Evolutionary conservation across 30 jellyfish, hydroid and myxozoan species (phyloP), one percentile per base, ranked within the genome.

Genomic region (Hydractinia symbiolongicarpus): DNA sequence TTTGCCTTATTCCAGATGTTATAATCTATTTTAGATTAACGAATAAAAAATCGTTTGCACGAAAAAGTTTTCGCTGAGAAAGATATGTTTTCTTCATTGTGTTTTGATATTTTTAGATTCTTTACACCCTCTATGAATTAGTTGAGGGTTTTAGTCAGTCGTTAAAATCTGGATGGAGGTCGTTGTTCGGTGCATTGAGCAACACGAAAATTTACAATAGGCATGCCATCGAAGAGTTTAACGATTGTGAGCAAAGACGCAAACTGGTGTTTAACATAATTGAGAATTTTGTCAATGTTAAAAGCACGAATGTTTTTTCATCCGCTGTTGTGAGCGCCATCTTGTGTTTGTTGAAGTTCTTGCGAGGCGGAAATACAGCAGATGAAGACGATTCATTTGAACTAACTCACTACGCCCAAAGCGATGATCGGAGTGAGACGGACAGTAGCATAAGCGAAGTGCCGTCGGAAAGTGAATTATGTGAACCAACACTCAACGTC

Each of bases 91-190:
- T 30, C 4, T 1, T 72, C 30, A 17, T 21, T 76, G 51, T 14
- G 50, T 54, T 53, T 68, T 44, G 5, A 49, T 78, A 66, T 54
- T 44, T 83, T 4, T 68, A 93, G 98, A 94, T 93, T 54, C 87
- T 93, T n/a, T 93, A 93, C 88, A 93, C 98, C 21, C 55, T 93
- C 14, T 93, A 86, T 75, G 98, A 93, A 86, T 94, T 93, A 5
- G 98, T 93, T 16, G 98, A 93, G 84, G 96, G 98, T 73, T 93
- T 87, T 76, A 67, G 91, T 19, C 82, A 92, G 15, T 72, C 95
- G n/a, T 84, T 93, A 54, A 93, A 93, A 53, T 93, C 98, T 6
- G 98, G 98, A 17, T 93, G 98, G 98, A 81, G 98, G 54, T 81
- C 98, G 5, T 82, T 93, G 50, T 87, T 93, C 72, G 90, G 96